Evolutionary conservation across 2,797 vertebrate genomes (phyloP), one percentile per base, ranked within the genome.

Genomic region (Myotis myotis): DNA sequence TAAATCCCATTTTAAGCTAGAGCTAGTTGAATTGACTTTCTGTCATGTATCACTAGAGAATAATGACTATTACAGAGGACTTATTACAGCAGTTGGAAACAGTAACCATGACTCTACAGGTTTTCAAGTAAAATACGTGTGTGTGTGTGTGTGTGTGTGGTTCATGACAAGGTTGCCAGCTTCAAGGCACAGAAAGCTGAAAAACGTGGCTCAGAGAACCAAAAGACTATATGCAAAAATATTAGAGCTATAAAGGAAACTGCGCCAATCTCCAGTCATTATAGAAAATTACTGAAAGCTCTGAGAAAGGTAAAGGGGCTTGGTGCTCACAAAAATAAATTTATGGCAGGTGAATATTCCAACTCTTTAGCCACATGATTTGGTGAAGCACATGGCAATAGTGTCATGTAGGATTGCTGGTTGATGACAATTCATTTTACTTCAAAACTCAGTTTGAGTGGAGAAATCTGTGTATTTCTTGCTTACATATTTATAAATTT

Each of bases 11-110:
- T 93, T 90, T 95, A 78, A 95, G 93, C 49, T 30, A 90, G 38
- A 96, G 49, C 49, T 92, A 71, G 55, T 93, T 96, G 76, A 86
- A 96, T 88, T 90, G 96, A 94, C 82, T 96, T 95, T 96, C 97
- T 97, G 90, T 92, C 92, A 90, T 53, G n/a, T 90, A 82, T 70
- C 28, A 86, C 44, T 62, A 57, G 60, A 71, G 22, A 94, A 53
- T 55, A 64, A 30, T 82, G 62, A 51, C 55, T 89, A 36, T 53
- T 76, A 68, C 11, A 90, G 36, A 93, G 9, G 66, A 93, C 70
- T 91, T 94, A 89, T 93, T 95, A 60, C 10, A 84, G 55, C n/a
- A 79, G 30, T 86, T 79, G 47, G 74, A 86, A 55, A 51, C 66
- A 78, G 11, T 64, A 78, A 78, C 28, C 22, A n/a, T 70, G 51